phyloP scores from a whole-genome alignment of 2,797 vertebrate species.

The Coregonus sp. region DNA sequence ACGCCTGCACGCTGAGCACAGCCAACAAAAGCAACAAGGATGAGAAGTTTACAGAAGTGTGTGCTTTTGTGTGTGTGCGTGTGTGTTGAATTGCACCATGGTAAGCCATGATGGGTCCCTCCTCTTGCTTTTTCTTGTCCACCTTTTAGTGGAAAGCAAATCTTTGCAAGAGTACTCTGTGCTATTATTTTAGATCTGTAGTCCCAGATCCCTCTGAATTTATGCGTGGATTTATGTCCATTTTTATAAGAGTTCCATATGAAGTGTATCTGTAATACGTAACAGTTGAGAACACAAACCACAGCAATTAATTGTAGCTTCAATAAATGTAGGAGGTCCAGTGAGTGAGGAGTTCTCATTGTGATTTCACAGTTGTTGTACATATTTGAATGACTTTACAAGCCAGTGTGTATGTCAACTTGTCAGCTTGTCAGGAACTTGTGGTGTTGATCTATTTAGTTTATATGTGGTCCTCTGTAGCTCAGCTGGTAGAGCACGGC shows the following conservation, averaged over 20 bases:
- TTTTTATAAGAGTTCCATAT: conserved; percentile 8
- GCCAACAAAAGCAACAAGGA: conserved; percentile 57
- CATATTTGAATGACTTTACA: background rate
- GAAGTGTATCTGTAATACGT: conserved; percentile 20
- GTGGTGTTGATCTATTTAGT: background rate
- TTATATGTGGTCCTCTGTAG: background rate
- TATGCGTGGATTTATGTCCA: background rate
- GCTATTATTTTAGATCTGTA: conserved; percentile 23
- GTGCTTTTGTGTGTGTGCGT: too few species aligned
- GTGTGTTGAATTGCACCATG: conserved; percentile 37
- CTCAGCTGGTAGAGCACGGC: too few species aligned
- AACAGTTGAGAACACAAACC: conserved; percentile 27
- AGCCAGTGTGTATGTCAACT: background rate
- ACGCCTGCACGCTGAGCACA: conserved; percentile 15
- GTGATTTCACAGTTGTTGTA: background rate
- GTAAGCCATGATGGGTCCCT: conserved; percentile 33
- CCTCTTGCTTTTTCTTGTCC: conserved; percentile 15
- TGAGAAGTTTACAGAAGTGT: conserved; percentile 22
- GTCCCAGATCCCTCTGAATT: conserved; percentile 13
- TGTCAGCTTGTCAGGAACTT: background rate
- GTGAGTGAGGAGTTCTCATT: background rate
- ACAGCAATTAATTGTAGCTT: conserved; percentile 9
- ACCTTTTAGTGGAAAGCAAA: conserved; percentile 21
- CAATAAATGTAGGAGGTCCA: background rate
- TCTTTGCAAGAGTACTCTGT: conserved; percentile 12